Percentiles rank a stretch among this genome's conserved stretches.
These are phyloP conservation scores for Sesia apiformis DNA, from an alignment of 2,888 invertebrate genomes.

Conservation along the genomic window DNA sequence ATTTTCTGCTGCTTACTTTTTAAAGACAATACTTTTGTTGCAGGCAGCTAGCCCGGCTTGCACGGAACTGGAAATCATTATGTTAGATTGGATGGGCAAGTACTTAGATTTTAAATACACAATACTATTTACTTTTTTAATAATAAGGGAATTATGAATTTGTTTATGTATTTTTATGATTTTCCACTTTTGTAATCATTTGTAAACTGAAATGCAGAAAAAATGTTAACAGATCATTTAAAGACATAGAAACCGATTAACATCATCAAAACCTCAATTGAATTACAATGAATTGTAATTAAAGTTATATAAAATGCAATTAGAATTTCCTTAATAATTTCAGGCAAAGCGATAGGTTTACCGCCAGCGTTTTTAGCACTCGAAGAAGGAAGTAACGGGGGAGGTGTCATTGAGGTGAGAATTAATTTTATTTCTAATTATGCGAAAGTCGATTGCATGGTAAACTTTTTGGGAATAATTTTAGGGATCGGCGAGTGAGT, in stretches of 20 bases:
- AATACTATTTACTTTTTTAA: background rate
- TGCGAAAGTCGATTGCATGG: background rate
- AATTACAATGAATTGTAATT: background rate
- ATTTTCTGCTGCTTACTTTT: too few species aligned
- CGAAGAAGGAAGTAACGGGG: constrained; percentile 89
- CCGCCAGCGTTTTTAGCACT: constrained; percentile 91
- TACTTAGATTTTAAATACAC: constrained; percentile 4
- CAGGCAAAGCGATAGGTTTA: constrained; percentile 92
- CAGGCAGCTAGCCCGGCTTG: constrained; percentile 98
- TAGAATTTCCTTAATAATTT: constrained; percentile 11
- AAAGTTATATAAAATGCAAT: background rate
- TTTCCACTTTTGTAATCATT: too few species aligned
- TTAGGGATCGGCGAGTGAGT: constrained; percentile 97
- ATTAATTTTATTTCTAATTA: background rate
- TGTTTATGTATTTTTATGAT: too few species aligned
- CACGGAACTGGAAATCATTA: constrained; percentile 96
- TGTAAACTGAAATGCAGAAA: too few species aligned
- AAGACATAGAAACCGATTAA: background rate
- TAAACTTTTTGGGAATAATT: background rate
- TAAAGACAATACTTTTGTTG: constrained; percentile 35
- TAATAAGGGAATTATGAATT: background rate
- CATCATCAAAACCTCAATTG: background rate
- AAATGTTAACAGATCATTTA: too few species aligned
- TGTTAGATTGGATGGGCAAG: constrained; percentile 95
- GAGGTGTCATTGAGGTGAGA: constrained; percentile 93